Evolutionary conservation across 2,888 invertebrate genomes (phyloP).

Genomic region (Sminthurides aquaticus): DNA sequence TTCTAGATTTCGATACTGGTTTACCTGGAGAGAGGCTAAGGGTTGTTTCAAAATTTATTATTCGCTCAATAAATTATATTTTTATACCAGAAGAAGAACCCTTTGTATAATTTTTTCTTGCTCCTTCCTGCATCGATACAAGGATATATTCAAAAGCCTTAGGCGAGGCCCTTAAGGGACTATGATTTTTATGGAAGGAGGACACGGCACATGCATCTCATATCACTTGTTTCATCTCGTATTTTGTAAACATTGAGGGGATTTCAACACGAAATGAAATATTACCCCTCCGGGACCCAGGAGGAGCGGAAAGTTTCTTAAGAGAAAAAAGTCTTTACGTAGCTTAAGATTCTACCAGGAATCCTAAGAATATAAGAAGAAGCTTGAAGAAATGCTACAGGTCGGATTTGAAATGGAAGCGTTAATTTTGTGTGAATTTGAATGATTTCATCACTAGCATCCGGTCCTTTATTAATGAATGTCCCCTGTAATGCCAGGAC

Average conservation of each 20-base stretch:
- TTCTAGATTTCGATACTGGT: too few species aligned
- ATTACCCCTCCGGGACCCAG: neutral
- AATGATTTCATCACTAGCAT: constrained; percentile 24
- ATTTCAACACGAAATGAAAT: neutral
- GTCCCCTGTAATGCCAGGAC: constrained; percentile 1
- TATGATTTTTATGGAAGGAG: too few species aligned
- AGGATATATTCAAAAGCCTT: too few species aligned
- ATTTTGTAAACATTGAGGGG: neutral
- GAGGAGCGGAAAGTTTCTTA: neutral
- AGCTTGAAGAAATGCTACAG: too few species aligned
- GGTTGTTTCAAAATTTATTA: constrained; percentile 3
- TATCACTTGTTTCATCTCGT: neutral
- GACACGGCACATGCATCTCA: neutral
- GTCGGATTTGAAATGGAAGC: neutral
- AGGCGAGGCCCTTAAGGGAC: too few species aligned
- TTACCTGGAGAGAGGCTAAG: too few species aligned
- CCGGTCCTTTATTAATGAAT: constrained; percentile 24
- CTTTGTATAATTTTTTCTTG: neutral
- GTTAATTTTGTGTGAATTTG: neutral
- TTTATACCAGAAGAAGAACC: neutral
- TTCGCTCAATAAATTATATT: neutral
- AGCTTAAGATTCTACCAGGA: too few species aligned
- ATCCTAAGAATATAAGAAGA: too few species aligned
- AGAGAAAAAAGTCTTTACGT: neutral
- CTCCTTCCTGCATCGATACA: neutral